A percentile compares a stretch with the other conserved stretches of the same genome.
Evolutionary conservation across 2,113 vertebrate genomes (phyloP).

Genomic region (Antigone vipio): DNA sequence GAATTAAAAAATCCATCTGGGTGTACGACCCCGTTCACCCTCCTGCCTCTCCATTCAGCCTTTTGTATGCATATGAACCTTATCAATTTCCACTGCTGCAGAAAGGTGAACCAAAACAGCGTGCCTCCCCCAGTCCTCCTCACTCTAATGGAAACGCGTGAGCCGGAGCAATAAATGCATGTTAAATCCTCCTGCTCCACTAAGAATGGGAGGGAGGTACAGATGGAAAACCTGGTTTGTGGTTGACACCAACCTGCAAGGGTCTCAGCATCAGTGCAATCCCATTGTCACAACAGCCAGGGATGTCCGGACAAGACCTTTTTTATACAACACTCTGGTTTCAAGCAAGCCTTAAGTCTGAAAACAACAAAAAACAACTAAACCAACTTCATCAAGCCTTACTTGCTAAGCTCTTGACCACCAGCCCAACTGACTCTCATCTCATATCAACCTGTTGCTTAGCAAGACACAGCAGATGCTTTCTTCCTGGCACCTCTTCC

Average conservation of each 20-base stretch:
- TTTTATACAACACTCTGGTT: background rate
- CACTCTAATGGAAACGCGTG: slow-evolving; percentile 64
- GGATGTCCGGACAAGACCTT: background rate
- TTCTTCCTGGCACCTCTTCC: background rate
- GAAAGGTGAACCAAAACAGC: slow-evolving; percentile 72
- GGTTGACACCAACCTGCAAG: fast-evolving
- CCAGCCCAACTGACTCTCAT: background rate
- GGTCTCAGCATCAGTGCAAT: background rate
- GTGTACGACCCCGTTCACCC: slow-evolving; percentile 79
- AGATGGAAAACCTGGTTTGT: background rate
- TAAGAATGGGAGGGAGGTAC: background rate
- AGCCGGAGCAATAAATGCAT: slow-evolving; percentile 63
- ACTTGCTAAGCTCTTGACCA: background rate
- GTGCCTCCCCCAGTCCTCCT: slow-evolving; percentile 52
- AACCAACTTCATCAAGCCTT: background rate
- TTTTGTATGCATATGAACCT: slow-evolving; percentile 86
- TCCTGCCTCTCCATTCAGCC: slow-evolving; percentile 80
- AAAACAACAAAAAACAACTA: background rate
- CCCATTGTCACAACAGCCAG: background rate
- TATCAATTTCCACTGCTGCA: slow-evolving; percentile 79
- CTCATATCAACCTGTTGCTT: background rate
- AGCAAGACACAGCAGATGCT: background rate
- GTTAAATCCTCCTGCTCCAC: slow-evolving; percentile 53
- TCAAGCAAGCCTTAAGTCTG: background rate
- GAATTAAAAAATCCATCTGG: slow-evolving; percentile 85